Base-by-base conservation (phyloP, 1,140 invertebrate genomes). In the Mactra quadrangularis region DNA sequence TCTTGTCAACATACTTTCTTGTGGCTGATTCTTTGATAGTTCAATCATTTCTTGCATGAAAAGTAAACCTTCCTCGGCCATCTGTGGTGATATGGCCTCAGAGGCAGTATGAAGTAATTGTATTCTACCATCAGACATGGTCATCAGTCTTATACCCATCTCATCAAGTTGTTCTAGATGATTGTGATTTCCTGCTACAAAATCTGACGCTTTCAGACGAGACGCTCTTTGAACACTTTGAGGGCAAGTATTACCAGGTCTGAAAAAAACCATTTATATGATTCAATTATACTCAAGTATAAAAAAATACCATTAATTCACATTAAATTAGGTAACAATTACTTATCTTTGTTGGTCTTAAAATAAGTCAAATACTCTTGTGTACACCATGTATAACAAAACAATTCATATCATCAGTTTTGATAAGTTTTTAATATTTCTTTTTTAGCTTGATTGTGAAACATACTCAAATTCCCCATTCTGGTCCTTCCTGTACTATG, bases 21-120 rank as follows among this genome's bases (percentile, higher is more conserved):
- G 84, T 53, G 89, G 83, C 33, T 96, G 95, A 77, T 94, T 92
- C 89, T 96, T 96, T 41, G 97, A 97, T 57, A 98, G 93, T 93
- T 98, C 97, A 13, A 98, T 95, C 97, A 99, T 99, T 94, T 99
- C 98, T 89, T 98, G 96, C 97, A 99, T 99, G 89, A 99, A 99
- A 38, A 96, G 94, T 31, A 98, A 91, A 0, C 98, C 98, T 93
- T 99, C 97, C 90, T 98, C 96, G 1, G 97, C 98, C 90, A 98
- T 96, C 85, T 96, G 95, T 17, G 96, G 93, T 59, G 96, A 96
- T 90, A 96, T 95, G 15, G 98, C 98, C 84, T 93, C 93, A 17
- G 93, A 90, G 7, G 93, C 89, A 31, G 94, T 93, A 90, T 99
- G 98, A 19, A 98, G 94, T 27, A 99, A 94, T 92, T 99, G 97